Evolutionary conservation across 2,113 vertebrate genomes (phyloP), one percentile per base, ranked within the genome.

Genomic region (Scalopus aquaticus): DNA sequence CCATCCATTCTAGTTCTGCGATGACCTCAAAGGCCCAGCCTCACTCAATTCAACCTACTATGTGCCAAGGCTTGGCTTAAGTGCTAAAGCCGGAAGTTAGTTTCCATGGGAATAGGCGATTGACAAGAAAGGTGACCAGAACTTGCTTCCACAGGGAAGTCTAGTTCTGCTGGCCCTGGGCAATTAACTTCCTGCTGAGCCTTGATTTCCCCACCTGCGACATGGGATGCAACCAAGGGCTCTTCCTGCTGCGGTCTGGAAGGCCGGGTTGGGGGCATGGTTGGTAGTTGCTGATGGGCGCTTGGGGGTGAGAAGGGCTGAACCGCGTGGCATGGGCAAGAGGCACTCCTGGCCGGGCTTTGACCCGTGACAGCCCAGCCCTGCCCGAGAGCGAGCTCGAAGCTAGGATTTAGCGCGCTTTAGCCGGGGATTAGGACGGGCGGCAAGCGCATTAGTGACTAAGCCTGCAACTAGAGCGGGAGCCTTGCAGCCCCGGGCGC

Each of bases 241-340:
- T 28, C 26, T 67, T 28, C 39, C 28, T 4, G 15, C 67, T 56
- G 35, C 11, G 60, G 83, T 42, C 51, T 24, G 16, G 17, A 17
- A 12, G 35, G 10, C 28, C 24, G 20, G n/a, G 32, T 70, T 4
- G 16, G 0, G 35, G 20, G n/a, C 4, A 3, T 10, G 42, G 37
- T 2, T 16, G 22, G 37, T 39, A 49, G 44, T 35, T 10, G 62
- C 58, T 6, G 17, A 0, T 37, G 32, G 7, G 20, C 28, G 30
- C 7, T 37, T n/a, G 65, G 35, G 39, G 60, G 12, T 6, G 26
- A 28, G 39, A 24, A 46, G 6, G 6, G 32, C n/a, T 19, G 84
- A 49, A 30, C 7, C 0, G 1, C 3, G 0, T 2, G 69, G 9
- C 8, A 5, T 0, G 70, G n/a, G 24, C 1, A 0, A 39, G 39